Evolutionary conservation across 2,113 vertebrate genomes (phyloP), one percentile per base, ranked within the genome.

Genomic region (Lamprologus lemairii): DNA sequence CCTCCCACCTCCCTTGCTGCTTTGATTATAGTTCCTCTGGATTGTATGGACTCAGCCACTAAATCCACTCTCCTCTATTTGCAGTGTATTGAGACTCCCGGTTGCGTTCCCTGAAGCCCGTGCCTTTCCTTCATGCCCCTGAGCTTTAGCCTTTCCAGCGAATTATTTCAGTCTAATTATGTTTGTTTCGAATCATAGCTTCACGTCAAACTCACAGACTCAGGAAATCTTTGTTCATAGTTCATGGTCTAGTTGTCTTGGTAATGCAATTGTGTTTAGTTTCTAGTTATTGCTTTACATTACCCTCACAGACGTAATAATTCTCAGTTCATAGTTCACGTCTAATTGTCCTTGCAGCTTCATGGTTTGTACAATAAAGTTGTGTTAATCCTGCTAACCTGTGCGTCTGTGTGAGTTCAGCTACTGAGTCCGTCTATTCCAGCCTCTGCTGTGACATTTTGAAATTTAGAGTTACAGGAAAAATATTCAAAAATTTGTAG

Each of bases 141-240:
- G 2, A 63, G 31, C 58, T n/a, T 35, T n/a, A 63, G 58, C 58
- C 58, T 63, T 35, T 63, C 58, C 0, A 33, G 0, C 4, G 0
- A 63, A 63, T 33, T 63, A 63, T 11, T 63, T 3, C 58, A 63
- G 58, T 63, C 17, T n/a, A 63, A 63, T 63, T 2, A 63, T 35
- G 58, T 63, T 63, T 63, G 58, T n/a, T 63, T 63, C 1, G 0
- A 63, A 60, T 60, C 57, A 60, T 0, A 60, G 58, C 5, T 63
- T 63, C 28, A 33, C 28, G 28, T 33, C 31, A 63, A n/a, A 35
- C 31, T 63, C 58, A 60, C 26, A 63, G 31, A 35, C 31, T 19
- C 1, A n/a, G 17, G 28, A 63, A 63, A 19, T 63, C 58, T 35
- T 11, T 35, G 31, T 63, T 63, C 58, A 0, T 63, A 63, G 16